Conservation (phyloP, 2,797 vertebrate genomes). For the Emys orbicularis region DNA sequence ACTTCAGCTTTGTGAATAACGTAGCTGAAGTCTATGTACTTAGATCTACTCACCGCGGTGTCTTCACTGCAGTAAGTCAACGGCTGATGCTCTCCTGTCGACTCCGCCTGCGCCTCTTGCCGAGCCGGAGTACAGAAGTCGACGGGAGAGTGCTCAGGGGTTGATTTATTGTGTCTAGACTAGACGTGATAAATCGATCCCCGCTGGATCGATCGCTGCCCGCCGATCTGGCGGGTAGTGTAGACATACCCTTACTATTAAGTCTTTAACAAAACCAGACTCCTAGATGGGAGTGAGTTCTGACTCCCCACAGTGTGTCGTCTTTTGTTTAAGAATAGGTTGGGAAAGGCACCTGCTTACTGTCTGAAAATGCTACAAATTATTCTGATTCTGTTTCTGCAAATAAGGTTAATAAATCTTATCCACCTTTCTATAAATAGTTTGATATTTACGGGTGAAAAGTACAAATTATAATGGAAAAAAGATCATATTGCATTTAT, state of each 20-base stretch:
- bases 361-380: background rate
- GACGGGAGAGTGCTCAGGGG: no score
- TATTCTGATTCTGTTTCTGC: background rate
- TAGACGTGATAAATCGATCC: no score
- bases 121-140: no score
- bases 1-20: no score
- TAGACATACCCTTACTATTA: background rate
- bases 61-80: no score
- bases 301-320: background rate
- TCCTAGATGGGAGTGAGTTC: slow-evolving; percentile 9
- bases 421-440: background rate
- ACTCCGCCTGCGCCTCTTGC: no score
- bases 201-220: no score
- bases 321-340: background rate
- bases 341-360: slow-evolving; percentile 2
- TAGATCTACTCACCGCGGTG: no score
- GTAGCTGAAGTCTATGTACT: no score
- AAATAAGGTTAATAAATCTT: background rate
- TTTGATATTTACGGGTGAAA: background rate
- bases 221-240: no score
- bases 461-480: background rate
- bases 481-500: background rate
- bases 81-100: no score
- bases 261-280: background rate
- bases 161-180: no score